Base-by-base conservation (phyloP, 2,888 invertebrate species). In the Hypomecis punctinalis region DNA sequence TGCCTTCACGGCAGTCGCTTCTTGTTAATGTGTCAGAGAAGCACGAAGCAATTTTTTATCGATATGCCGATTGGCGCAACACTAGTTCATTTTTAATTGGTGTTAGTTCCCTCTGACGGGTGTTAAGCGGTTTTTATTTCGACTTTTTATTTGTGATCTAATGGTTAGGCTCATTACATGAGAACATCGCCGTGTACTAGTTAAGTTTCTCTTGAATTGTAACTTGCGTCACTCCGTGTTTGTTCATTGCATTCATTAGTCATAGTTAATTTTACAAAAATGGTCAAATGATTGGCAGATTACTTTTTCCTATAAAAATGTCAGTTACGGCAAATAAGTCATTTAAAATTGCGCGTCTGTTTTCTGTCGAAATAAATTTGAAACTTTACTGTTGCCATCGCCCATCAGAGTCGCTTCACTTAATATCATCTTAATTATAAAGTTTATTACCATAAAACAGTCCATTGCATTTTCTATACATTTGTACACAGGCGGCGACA, bases 1-100 rank as follows among this genome's bases (percentile, higher is more conserved):
- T 85, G 82, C 89, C 76, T 90, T 87, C 87, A 88, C 87, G 88
- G 88, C 82, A 86, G 81, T 90, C 86, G 81, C 81, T 63, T 81
- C 83, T 81, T 80, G 84, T 90, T 86, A 84, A 23, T 23, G 23
- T 83, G 83, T 86, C 86, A 83, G 67, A 75, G 79, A 74, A 76
- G 73, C 72, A 75, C 72, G 57, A 57, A 79, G 74, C 71, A 82
- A 75, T 74, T 83, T 84, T 85, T 85, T 84, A 85, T 88, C 88
- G 88, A 87, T 83, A 82, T 70, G 67, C 73, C 65, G 71, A 76
- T 79, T 77, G 73, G 80, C 66, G 67, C 88, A 85, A 80, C 87
- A 88, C 89, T 88, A 88, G 83, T 82, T 80, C 68, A 71, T 76
- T 84, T 86, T 86, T 89, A 87, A 88, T 89, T 89, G 85, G 79